A percentile compares a stretch with the other conserved stretches of the same genome.
These are phyloP conservation scores for Salvelinus namaycush DNA, from an alignment of 2,113 vertebrate genomes.

Conservation along the genomic window DNA sequence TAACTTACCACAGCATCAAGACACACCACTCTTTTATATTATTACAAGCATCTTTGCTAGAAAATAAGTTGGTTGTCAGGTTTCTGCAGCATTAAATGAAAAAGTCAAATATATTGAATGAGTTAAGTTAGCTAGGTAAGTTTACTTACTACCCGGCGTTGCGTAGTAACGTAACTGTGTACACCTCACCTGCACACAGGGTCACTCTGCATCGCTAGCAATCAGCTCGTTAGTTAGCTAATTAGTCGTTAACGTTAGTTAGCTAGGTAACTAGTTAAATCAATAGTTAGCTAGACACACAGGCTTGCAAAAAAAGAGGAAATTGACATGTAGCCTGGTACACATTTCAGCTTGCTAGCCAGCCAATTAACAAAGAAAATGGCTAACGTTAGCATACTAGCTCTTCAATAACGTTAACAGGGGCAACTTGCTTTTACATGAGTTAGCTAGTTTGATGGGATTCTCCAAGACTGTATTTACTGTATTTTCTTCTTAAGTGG, in stretches of 20 bases:
- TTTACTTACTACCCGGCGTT: background rate
- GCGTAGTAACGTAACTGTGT: background rate
- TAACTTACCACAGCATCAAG: no score
- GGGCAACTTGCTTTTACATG: no score
- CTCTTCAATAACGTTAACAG: background rate
- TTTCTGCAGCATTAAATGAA: no score
- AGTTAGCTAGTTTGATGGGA: background rate
- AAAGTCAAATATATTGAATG: no score
- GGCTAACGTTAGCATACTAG: background rate
- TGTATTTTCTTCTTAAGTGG: conserved; percentile 17
- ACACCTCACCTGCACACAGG: background rate
- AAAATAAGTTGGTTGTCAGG: no score
- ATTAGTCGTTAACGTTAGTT: no score
- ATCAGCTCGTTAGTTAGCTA: no score
- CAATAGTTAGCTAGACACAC: background rate
- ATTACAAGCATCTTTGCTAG: no score
- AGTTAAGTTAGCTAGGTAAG: background rate
- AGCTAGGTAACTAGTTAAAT: background rate
- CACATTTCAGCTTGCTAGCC: background rate
- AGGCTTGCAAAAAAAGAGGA: background rate
- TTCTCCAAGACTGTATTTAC: background rate
- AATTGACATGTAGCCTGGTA: background rate
- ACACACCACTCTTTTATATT: no score
- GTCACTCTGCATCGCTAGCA: background rate
- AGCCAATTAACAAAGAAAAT: background rate